Percentiles rank a stretch among this genome's conserved stretches.
Conservation (phyloP, 2,113 vertebrate genomes). For the Salvelinus sp. region DNA sequence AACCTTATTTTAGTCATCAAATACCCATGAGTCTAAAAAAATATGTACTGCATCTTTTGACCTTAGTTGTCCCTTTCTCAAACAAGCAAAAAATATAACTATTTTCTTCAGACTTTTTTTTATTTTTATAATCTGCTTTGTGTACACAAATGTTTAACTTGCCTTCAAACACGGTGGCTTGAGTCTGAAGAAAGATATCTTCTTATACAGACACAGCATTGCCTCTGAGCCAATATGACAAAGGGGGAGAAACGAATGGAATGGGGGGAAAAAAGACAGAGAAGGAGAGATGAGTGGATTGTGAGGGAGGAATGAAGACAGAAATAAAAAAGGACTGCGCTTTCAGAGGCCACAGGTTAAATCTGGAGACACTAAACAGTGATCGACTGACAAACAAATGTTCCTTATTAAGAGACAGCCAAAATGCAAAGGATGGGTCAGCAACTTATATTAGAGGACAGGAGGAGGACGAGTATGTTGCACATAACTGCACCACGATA, state of each 20-base stretch:
- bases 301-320: neutral
- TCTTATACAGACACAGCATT: constrained; percentile 23
- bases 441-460: constrained; percentile 21
- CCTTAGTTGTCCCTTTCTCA: constrained; percentile 44
- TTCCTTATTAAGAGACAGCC: constrained; percentile 12
- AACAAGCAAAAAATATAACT: constrained; percentile 61
- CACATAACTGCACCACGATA: neutral
- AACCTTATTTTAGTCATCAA: constrained; percentile 42
- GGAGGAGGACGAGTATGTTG: neutral
- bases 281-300: neutral
- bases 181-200: constrained; percentile 16
- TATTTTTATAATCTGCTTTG: constrained; percentile 23
- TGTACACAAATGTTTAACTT: constrained; percentile 24
- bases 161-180: constrained; percentile 25
- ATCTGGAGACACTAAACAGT: constrained; percentile 15
- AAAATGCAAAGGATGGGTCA: constrained; percentile 21
- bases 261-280: neutral
- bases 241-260: neutral
- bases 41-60: constrained; percentile 57
- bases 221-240: constrained; percentile 9
- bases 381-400: constrained; percentile 18
- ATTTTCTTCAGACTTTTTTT: constrained; percentile 37
- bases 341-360: constrained; percentile 23
- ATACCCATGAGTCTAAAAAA: constrained; percentile 65
- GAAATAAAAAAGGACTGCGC: neutral